These are phyloP conservation scores for Eretmodus cyanostictus DNA, from an alignment of 2,113 vertebrate species.

Conservation along the genomic window DNA sequence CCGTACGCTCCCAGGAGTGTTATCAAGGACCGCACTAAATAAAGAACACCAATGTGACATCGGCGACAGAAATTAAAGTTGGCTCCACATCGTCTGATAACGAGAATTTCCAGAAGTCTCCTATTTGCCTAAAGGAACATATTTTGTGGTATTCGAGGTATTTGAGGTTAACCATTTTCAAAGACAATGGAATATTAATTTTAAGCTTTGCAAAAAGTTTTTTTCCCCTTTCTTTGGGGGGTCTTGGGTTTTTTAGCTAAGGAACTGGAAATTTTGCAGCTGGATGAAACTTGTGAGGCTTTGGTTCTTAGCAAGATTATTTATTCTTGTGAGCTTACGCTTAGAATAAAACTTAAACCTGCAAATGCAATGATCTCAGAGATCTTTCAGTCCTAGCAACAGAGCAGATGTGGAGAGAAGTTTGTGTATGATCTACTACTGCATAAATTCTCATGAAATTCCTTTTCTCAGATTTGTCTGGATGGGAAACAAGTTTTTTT, in stretches of 20 bases:
- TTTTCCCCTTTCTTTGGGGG: background rate
- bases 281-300: background rate
- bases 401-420: background rate
- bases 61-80: background rate
- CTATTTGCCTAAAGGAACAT: constrained; percentile 11
- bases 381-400: background rate
- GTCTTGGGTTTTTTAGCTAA: background rate
- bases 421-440: background rate
- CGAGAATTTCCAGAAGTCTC: background rate
- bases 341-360: background rate
- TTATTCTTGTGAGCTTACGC: background rate
- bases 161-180: constrained; percentile 3
- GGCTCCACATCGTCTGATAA: constrained; percentile 1
- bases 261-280: background rate
- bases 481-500: background rate
- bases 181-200: constrained; percentile 14
- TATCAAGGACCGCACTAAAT: constrained; percentile 26
- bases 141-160: background rate
- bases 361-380: background rate
- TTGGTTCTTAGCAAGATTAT: background rate
- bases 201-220: background rate
- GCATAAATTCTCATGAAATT: background rate
- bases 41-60: constrained; percentile 18
- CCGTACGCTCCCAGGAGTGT: background rate
- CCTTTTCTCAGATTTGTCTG: background rate